Evolutionary conservation across 1,140 invertebrate genomes (phyloP).

Genomic region (Trichoplusia ni): DNA sequence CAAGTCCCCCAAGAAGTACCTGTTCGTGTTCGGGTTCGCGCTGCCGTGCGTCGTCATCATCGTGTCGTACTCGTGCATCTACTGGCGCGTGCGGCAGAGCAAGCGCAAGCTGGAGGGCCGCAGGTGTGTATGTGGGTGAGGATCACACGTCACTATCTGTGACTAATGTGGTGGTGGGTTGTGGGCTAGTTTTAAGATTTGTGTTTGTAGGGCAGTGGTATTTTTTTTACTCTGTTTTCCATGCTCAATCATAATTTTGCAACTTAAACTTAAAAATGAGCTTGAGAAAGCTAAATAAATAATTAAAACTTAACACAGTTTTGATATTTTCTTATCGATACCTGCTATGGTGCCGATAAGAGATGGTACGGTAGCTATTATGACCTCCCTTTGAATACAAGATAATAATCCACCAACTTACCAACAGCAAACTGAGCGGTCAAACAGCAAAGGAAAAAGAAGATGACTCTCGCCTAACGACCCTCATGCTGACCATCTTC

Average conservation of each 20-base stretch:
- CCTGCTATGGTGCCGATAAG: no score
- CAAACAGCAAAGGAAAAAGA: constrained; percentile 79
- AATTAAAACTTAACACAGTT: no score
- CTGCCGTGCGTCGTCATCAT: constrained; percentile 92
- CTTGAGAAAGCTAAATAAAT: no score
- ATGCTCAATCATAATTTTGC: no score
- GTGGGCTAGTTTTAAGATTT: no score
- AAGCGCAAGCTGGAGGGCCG: constrained; percentile 86
- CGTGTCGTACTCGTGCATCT: constrained; percentile 92
- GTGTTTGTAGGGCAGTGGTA: no score
- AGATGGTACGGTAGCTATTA: no score
- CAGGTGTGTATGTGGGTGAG: constrained; percentile 81
- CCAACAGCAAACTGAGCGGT: constrained; percentile 76
- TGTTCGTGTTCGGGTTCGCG: constrained; percentile 92
- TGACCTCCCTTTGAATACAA: no score
- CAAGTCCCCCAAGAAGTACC: constrained; percentile 91
- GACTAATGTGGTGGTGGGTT: constrained; percentile 14
- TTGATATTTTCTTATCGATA: no score
- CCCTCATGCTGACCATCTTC: constrained; percentile 93
- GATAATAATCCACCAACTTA: background rate
- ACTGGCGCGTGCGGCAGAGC: constrained; percentile 88
- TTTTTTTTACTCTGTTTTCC: no score
- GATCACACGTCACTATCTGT: constrained; percentile 36
- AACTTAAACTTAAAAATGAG: no score
- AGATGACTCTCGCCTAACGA: constrained; percentile 90